These are phyloP conservation scores for Maccullochella peelii DNA, from an alignment of 2,113 vertebrate species.

Conservation along the genomic window DNA sequence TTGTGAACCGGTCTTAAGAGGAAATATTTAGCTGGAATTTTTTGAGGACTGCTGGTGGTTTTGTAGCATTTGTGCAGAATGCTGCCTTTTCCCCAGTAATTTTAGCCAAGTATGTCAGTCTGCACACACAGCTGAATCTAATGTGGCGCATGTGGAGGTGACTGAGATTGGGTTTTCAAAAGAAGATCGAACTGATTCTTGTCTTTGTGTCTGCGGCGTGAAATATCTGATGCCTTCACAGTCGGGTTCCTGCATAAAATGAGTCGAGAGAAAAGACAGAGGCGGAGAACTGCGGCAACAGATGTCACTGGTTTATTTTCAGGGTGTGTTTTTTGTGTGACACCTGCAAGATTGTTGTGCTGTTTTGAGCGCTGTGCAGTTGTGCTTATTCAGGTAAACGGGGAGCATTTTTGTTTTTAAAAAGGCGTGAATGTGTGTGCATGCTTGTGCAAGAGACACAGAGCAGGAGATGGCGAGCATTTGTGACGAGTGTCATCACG, in stretches of 20 bases:
- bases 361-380: background rate
- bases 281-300: too few species aligned
- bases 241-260: background rate
- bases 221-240: background rate
- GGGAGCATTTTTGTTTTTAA: background rate
- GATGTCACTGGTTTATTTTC: background rate
- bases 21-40: too few species aligned
- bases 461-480: background rate
- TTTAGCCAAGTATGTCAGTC: too few species aligned
- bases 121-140: too few species aligned
- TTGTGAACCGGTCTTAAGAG: too few species aligned
- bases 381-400: background rate
- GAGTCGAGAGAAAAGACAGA: background rate
- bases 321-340: background rate
- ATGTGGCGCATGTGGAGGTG: background rate
- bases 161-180: background rate
- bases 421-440: background rate
- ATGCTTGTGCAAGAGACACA: background rate
- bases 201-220: too few species aligned
- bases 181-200: background rate
- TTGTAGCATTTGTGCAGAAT: too few species aligned
- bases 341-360: background rate
- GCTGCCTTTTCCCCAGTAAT: too few species aligned
- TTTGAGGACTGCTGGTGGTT: too few species aligned
- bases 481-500: conserved; percentile 20